Evolutionary conservation across 2,113 vertebrate genomes (phyloP).

Genomic region (Pomatorhinus ruficollis): DNA sequence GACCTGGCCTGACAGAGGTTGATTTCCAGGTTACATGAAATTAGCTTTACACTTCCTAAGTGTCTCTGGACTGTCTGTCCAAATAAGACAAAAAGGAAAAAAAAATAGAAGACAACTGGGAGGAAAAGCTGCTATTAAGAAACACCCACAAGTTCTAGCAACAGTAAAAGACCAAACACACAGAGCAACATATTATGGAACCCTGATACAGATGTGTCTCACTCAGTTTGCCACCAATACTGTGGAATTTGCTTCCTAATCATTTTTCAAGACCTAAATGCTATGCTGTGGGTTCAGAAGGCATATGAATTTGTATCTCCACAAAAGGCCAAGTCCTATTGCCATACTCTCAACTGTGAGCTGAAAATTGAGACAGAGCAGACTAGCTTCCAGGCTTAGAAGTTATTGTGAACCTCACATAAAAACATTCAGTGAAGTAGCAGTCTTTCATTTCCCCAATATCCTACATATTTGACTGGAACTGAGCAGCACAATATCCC

Average conservation of each 20-base stretch:
- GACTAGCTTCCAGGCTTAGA: neutral
- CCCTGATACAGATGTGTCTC: neutral
- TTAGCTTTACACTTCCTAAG: neutral
- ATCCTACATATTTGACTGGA: neutral
- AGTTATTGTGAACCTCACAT: neutral
- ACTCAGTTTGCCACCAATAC: neutral
- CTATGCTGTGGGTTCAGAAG: neutral
- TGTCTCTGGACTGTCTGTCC: neutral
- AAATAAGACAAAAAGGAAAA: neutral
- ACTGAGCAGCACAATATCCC: neutral
- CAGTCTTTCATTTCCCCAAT: neutral
- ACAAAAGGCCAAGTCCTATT: neutral
- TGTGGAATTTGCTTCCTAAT: neutral
- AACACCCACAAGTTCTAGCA: neutral
- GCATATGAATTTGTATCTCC: neutral
- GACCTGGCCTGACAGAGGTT: neutral
- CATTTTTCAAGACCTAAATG: neutral
- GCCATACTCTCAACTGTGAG: neutral
- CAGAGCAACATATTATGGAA: neutral
- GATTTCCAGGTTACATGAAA: neutral
- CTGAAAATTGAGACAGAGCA: neutral
- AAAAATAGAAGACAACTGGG: neutral
- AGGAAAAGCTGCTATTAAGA: neutral
- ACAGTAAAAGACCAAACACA: neutral
- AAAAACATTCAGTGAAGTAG: neutral